phyloP scores from a whole-genome alignment of 2,797 vertebrate species.

The Artibeus jamaicensis region DNA sequence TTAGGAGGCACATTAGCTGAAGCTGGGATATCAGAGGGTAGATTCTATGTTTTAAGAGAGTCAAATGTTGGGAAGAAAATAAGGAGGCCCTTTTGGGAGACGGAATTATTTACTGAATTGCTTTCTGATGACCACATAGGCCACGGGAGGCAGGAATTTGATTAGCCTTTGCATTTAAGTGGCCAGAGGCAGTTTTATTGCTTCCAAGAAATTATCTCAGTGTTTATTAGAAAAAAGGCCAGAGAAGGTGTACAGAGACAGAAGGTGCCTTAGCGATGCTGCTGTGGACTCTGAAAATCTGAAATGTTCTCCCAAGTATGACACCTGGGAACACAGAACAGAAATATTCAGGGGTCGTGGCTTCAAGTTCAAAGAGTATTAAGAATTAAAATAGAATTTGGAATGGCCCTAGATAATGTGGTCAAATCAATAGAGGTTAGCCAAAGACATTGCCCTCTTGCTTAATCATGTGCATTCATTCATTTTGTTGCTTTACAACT shows the following conservation, averaged over 20 bases:
- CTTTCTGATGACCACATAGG: background rate
- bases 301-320: background rate
- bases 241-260: background rate
- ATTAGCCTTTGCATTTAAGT: conserved; percentile 23
- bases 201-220: conserved; percentile 42
- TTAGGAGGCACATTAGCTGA: background rate
- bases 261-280: background rate
- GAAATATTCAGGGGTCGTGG: background rate
- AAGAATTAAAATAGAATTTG: background rate
- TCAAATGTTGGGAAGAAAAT: background rate
- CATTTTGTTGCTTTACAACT: conserved; percentile 21
- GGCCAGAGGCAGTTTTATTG: conserved; percentile 1
- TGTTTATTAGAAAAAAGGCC: background rate
- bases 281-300: conserved; percentile 34
- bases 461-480: background rate
- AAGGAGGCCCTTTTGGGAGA: background rate
- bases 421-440: background rate
- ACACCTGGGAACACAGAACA: background rate
- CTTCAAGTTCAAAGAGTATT: conserved; percentile 12
- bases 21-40: background rate
- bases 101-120: background rate
- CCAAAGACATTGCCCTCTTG: background rate
- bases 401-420: background rate
- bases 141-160: background rate
- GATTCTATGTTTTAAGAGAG: background rate